Evolutionary conservation across 30 jellyfish, hydroid and myxozoan genomes (phyloP).

Genomic region (Aurelia aurita complex sp. Pacific): DNA sequence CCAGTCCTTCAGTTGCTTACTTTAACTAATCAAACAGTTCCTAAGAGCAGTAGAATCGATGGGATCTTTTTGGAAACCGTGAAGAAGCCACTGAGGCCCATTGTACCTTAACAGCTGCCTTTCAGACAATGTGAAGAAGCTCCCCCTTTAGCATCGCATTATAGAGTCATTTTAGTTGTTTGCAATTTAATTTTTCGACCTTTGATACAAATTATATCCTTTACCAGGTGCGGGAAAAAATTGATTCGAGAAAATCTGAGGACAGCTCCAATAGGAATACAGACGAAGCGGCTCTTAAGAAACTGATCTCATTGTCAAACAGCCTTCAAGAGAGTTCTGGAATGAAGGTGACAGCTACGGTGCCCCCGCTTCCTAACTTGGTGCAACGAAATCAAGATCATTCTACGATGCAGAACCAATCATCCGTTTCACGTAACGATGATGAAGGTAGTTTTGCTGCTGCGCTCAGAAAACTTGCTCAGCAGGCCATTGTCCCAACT

Average conservation of each 20-base stretch:
- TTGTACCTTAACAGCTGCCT: too few relatives aligned
- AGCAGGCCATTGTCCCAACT: conserved; percentile 82
- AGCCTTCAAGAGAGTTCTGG: conserved; percentile 51
- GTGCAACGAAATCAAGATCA: conserved; percentile 67
- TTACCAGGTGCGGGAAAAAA: background rate
- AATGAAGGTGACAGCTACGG: conserved; percentile 98
- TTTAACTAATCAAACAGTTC: too few relatives aligned
- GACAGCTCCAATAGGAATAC: background rate
- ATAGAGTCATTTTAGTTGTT: too few relatives aligned
- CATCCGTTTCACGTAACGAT: conserved; percentile 65
- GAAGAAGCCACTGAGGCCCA: too few relatives aligned
- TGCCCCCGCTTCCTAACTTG: conserved; percentile 82
- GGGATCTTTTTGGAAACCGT: too few relatives aligned
- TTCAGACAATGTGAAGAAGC: too few relatives aligned
- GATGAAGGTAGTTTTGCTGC: conserved; percentile 97
- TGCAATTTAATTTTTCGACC: too few relatives aligned
- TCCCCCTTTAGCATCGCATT: too few relatives aligned
- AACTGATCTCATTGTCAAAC: conserved; percentile 13
- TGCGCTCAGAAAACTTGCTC: conserved; percentile 89
- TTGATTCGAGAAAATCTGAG: background rate
- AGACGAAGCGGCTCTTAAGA: background rate
- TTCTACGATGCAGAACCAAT: conserved; percentile 52
- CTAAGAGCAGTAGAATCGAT: too few relatives aligned
- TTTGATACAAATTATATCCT: background rate
- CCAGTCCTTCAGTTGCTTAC: too few relatives aligned